phyloP scores from a whole-genome alignment of 2,797 vertebrate species.

The Cyclura pinguis region DNA sequence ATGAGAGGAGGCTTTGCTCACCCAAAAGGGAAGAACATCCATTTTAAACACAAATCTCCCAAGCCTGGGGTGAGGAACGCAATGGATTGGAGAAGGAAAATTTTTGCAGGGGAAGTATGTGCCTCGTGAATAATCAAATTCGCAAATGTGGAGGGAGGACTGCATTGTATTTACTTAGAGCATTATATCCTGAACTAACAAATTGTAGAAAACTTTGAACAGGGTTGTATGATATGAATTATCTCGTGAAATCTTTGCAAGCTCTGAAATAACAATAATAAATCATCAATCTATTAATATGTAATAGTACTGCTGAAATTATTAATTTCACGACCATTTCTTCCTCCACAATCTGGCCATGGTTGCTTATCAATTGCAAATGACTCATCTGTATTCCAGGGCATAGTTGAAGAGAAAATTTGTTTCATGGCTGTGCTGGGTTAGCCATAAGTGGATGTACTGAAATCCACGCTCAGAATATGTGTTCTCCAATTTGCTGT shows the following conservation, averaged over 20 bases:
- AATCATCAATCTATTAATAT: not conserved
- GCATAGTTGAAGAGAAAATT: not conserved
- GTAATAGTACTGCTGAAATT: not conserved
- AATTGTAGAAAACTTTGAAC: not conserved
- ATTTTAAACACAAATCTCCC: too few relatives aligned
- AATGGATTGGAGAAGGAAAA: too few relatives aligned
- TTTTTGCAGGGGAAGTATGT: too few relatives aligned
- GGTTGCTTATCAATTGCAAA: not conserved
- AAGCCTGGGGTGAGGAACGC: too few relatives aligned
- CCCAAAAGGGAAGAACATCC: too few relatives aligned
- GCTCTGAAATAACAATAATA: not conserved
- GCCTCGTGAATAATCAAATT: too few relatives aligned
- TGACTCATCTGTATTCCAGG: not conserved
- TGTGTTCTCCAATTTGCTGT: not conserved
- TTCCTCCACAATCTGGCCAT: not conserved
- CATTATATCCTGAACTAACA: too few relatives aligned
- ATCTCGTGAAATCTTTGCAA: not conserved
- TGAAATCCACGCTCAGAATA: not conserved
- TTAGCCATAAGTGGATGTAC: not conserved
- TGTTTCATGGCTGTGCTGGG: not conserved
- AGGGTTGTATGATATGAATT: not conserved
- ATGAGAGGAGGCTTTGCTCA: too few relatives aligned
- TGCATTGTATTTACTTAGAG: too few relatives aligned
- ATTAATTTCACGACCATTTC: not conserved
- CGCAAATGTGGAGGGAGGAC: too few relatives aligned